Base-by-base conservation (phyloP, 2,888 invertebrate species). In the Abrostola triplasia region DNA sequence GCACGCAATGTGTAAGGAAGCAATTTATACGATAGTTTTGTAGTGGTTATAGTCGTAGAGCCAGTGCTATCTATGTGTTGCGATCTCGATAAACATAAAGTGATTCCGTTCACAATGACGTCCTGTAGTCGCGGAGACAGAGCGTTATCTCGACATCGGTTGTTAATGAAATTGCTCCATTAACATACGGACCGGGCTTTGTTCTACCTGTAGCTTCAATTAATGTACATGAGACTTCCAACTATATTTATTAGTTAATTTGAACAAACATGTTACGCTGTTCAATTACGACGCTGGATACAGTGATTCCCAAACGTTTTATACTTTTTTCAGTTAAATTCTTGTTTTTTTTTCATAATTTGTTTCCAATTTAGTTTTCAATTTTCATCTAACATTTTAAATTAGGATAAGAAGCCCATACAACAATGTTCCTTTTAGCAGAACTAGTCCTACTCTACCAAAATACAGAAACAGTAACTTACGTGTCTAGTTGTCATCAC, bases 121-220 rank as follows among this genome's bases (percentile, higher is more conserved):
- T 67, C 55, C 70, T 67, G 64, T 55, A 68, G 67, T 47, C 47
- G 60, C 61, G 58, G 68, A 72, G 77, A 79, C 73, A 82, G 68
- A 38, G 67, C 73, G 79, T 83, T 87, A 86, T 87, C 88, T 84
- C 64, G 37, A 58, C 68, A 88, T 88, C 86, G 79, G 80, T 83
- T 81, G 86, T 85, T 88, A 86, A 86, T 86, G 81, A 87, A 88
- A 88, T 87, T 83, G 81, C 81, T 77, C 79, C 80, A 87, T 89
- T 88, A 84, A 82, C 88, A 86, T 88, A 85, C 73, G 72, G 50
- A 70, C 70, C 68, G 60, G 54, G 67, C 74, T 77, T 77, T 70
- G 73, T 76, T 73, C 71, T 62, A 61, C 51, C 59, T 51, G 24
- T 24, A 55, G 37, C 61, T 70, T 55, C 61, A 73, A 70, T 80